Evolutionary conservation across 23 tunicate genomes (phyloP).

Genomic region (Trididemnum clinides): DNA sequence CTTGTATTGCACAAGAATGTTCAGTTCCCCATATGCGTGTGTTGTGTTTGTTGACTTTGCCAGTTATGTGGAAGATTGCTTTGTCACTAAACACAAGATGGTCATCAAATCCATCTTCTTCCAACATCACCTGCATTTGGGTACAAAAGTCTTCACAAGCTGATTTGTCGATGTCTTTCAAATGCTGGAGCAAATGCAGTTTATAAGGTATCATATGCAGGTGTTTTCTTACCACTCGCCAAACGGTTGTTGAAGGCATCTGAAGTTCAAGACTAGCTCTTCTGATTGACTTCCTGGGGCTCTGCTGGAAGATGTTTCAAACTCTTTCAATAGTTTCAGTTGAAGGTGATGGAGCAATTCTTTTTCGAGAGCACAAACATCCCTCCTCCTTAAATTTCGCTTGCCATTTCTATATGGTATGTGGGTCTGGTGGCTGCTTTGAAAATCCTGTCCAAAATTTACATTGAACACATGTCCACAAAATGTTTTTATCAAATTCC

Average conservation of each 20-base stretch:
- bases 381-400: slow-evolving; percentile 6
- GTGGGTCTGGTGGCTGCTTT: background rate
- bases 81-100: background rate
- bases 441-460: background rate
- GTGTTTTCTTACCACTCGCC: background rate
- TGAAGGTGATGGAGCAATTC: background rate
- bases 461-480: background rate
- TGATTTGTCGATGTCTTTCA: background rate
- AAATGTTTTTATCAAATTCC: slow-evolving; percentile 7
- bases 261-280: slow-evolving; percentile 1
- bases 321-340: background rate
- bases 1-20: background rate
- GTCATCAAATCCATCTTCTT: background rate
- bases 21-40: background rate
- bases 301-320: background rate
- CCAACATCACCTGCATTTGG: background rate
- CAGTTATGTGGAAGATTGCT: background rate
- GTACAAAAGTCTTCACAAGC: background rate
- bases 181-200: background rate
- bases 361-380: background rate
- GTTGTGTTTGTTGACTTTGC: background rate
- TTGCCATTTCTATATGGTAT: background rate
- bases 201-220: background rate
- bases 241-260: slow-evolving; percentile 8
- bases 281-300: background rate